A percentile compares a stretch with the other conserved stretches of the same genome.
Conservation (phyloP, 2,113 vertebrate species). For the Eublepharis macularius region DNA sequence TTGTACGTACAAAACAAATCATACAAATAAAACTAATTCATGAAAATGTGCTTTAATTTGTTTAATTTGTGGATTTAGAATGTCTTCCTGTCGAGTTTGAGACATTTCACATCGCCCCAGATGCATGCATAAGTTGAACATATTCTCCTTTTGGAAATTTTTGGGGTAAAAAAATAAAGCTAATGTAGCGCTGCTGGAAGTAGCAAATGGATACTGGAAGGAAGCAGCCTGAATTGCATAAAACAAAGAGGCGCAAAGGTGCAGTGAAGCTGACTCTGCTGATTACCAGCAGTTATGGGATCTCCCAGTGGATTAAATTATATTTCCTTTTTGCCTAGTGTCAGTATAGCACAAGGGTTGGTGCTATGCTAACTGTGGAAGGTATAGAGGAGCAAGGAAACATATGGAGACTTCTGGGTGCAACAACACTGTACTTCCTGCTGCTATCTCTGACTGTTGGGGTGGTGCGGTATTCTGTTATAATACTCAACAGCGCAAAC, state of each 20-base stretch:
- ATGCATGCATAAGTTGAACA: background rate
- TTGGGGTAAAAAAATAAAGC: background rate
- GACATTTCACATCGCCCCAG: background rate
- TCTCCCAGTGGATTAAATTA: background rate
- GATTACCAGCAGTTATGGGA: background rate
- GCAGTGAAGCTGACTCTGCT: background rate
- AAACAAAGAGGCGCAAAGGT: background rate
- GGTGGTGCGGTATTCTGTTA: background rate
- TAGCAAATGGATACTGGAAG: background rate
- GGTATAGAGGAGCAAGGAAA: too few relatives aligned
- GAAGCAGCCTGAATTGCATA: background rate
- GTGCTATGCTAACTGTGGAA: background rate
- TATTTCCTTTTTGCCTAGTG: too few relatives aligned
- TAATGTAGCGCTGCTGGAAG: background rate
- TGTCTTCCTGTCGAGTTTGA: too few relatives aligned
- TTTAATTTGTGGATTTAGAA: background rate
- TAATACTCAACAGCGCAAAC: background rate
- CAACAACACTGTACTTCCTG: too few relatives aligned
- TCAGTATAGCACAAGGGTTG: too few relatives aligned
- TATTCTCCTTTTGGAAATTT: background rate
- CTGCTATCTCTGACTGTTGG: too few relatives aligned
- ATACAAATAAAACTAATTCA: background rate
- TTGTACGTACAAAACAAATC: background rate
- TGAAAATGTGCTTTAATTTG: background rate
- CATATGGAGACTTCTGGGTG: too few relatives aligned